Base-by-base conservation (phyloP, 2,113 vertebrate genomes). In the Salvelinus namaycush region DNA sequence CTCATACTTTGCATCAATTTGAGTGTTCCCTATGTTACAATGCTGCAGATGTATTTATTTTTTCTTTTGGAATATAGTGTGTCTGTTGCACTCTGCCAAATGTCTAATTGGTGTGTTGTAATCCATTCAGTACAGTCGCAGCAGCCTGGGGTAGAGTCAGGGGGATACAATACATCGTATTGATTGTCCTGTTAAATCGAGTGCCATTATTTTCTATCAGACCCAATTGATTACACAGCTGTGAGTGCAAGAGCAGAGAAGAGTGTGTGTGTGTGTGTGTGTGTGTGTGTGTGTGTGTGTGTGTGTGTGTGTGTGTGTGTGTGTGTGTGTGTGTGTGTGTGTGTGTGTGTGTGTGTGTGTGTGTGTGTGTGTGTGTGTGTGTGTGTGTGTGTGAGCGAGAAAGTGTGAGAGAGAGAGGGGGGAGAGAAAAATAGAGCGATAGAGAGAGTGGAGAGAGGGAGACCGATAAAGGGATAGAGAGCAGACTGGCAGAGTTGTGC, bases 201-300 rank as follows among this genome's bases (percentile, higher is more conserved):
- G 39, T 44, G 39, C 39, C 9, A 67, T 29, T 20, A 34, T 65
- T 64, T 51, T 74, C 72, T 9, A n/a, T 62, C 34, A 16, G 20
- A 22, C 57, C 27, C 29, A 74, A 74, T 49, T 74, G 44, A 70
- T 57, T 49, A 12, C 16, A 44, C 51, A 68, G 20, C 57, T 48
- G 68, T 60, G 22, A 59, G 51, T 18, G 24, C 20, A 60, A 73
- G 27, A 62, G 24, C 51, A 49, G 8, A 48, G 60, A 29, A 26
- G 79, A 22, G 68, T 9, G 16, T 22, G 39, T 49, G 18, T 70
- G 68, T 54, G 51, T 44, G 39, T 39, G 34, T 39, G 34, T 39
- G 34, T 39, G 34, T 39, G 34, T 39, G 34, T 39, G 34, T 39
- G 34, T 39, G 34, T 39, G 34, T 39, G 34, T 39, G 68, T 14